These are phyloP conservation scores for Archivesica marissinica DNA, from an alignment of 1,140 invertebrate species.

Conservation along the genomic window DNA sequence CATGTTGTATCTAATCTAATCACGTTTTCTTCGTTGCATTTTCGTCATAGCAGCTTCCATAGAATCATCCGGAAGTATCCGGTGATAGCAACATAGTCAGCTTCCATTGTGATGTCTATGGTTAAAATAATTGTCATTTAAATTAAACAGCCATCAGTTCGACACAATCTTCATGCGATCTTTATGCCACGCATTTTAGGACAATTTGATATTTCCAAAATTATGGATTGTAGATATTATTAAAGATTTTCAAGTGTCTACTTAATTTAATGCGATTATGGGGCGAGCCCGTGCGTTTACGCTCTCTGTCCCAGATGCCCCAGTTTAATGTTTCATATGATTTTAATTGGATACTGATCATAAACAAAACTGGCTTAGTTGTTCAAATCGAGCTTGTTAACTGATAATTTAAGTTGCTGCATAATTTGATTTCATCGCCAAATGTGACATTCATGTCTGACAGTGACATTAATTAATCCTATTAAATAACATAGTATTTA, in stretches of 20 bases:
- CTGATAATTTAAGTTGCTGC: neutral
- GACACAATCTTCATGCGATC: constrained; percentile 23
- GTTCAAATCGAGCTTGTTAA: constrained; percentile 3
- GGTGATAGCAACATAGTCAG: constrained; percentile 4
- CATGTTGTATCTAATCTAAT: no score
- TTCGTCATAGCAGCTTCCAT: no score
- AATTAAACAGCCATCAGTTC: neutral
- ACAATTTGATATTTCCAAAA: neutral
- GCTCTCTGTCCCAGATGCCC: neutral
- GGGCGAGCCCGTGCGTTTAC: neutral
- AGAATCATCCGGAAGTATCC: no score
- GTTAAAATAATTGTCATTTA: neutral
- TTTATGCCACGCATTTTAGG: constrained; percentile 20
- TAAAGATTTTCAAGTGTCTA: constrained; percentile 36
- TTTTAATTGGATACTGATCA: constrained; percentile 29
- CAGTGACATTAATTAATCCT: no score
- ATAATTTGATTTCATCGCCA: neutral
- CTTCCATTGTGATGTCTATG: neutral
- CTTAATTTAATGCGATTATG: constrained; percentile 5
- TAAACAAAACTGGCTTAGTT: constrained; percentile 6
- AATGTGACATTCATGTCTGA: no score
- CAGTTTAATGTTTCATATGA: constrained; percentile 23
- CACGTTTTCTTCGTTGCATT: no score
- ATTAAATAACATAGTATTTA: no score
- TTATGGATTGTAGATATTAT: constrained; percentile 14